A percentile compares a stretch with the other conserved stretches of the same genome.
phyloP scores from a whole-genome alignment of 1,140 invertebrate genomes.

The Drosophila miranda region DNA sequence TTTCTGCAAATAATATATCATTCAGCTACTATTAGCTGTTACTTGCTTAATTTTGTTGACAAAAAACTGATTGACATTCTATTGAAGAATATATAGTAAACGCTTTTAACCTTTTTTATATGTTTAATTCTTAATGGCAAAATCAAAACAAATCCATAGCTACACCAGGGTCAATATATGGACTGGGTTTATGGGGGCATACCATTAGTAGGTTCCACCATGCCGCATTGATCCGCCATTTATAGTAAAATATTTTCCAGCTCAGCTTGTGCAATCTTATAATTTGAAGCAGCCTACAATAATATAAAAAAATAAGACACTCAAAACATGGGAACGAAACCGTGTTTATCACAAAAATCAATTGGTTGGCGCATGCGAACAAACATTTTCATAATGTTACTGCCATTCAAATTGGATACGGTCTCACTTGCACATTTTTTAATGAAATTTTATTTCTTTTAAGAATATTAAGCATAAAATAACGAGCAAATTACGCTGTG shows the following conservation, averaged over 20 bases:
- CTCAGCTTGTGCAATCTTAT: conserved; percentile 12
- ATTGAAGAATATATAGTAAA: too few relatives aligned
- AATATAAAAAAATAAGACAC: conserved; percentile 25
- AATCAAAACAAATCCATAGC: too few relatives aligned
- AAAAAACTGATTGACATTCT: too few relatives aligned
- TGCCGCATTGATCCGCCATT: conserved; percentile 36
- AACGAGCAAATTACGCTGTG: too few relatives aligned
- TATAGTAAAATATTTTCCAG: conserved; percentile 20
- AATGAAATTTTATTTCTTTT: too few relatives aligned
- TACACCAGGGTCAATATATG: too few relatives aligned
- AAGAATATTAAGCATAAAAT: too few relatives aligned
- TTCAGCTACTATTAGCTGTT: neutral
- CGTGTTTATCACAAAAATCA: conserved; percentile 40
- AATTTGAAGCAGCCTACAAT: conserved; percentile 1
- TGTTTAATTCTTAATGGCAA: too few relatives aligned
- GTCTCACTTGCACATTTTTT: too few relatives aligned
- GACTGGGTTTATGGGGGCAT: neutral
- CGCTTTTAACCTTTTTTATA: too few relatives aligned
- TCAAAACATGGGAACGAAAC: conserved; percentile 36
- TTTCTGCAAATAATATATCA: conserved; percentile 5
- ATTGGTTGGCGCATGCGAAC: conserved; percentile 35
- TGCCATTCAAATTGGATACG: neutral
- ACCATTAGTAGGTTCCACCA: conserved; percentile 20
- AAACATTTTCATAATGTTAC: neutral
- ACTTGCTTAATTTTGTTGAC: too few relatives aligned